These are phyloP conservation scores for Apostichopus leukothele DNA, from an alignment of 53 echinoderm and acorn worm species.

Conservation along the genomic window DNA sequence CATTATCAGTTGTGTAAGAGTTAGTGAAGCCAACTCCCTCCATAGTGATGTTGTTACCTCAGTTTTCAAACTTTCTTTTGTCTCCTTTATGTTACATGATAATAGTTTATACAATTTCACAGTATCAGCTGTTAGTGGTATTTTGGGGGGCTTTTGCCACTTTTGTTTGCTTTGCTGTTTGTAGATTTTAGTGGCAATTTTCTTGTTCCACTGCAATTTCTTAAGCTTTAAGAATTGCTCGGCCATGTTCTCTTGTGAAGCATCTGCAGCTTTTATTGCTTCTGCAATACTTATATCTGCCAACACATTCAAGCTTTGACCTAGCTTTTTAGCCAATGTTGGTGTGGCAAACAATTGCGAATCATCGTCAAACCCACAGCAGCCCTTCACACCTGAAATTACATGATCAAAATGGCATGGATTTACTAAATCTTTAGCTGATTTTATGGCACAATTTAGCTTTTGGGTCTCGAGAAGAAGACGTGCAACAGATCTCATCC, in stretches of 20 bases:
- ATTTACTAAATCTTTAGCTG: neutral
- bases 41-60: neutral
- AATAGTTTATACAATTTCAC: slow-evolving; percentile 28
- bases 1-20: slow-evolving; percentile 45
- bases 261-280: neutral
- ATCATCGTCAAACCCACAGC: slow-evolving; percentile 9
- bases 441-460: neutral
- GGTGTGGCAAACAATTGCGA: neutral
- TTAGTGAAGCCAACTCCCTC: slow-evolving; percentile 30
- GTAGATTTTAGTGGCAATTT: neutral
- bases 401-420: slow-evolving; percentile 14
- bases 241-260: neutral
- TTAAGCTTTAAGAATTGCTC: slow-evolving; percentile 4
- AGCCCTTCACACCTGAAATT: neutral
- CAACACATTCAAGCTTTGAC: neutral
- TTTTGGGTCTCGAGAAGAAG: neutral
- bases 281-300: slow-evolving; percentile 13
- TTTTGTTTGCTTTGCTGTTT: slow-evolving; percentile 8
- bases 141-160: slow-evolving; percentile 28
- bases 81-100: neutral
- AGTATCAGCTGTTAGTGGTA: slow-evolving; percentile 49
- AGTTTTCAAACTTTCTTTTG: neutral
- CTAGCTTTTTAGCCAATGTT: slow-evolving; percentile 26
- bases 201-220: neutral
- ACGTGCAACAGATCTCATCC: slow-evolving; percentile 13